A percentile compares a stretch with the other conserved stretches of the same genome.
These are phyloP conservation scores for Psococerastis gibbosa DNA, from an alignment of 2,888 invertebrate genomes.

Conservation along the genomic window DNA sequence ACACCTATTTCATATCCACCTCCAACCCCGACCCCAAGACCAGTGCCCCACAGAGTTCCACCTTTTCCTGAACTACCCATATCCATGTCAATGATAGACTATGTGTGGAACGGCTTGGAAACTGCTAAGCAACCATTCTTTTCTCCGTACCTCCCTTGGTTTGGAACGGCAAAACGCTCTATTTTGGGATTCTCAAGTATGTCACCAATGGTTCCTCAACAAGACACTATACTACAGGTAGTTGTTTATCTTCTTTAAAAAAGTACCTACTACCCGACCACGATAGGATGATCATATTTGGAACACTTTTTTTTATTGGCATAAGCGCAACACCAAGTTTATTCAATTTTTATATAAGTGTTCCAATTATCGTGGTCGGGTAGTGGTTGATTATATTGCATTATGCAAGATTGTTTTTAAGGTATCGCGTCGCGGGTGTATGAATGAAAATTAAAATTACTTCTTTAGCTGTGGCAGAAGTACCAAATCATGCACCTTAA, in stretches of 20 bases:
- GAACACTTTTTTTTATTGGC: background rate
- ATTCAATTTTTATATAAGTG: too few species aligned
- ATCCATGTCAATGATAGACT: slow-evolving; percentile 57
- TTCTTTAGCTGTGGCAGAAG: too few species aligned
- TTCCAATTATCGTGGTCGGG: too few species aligned
- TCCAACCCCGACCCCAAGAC: slow-evolving; percentile 22
- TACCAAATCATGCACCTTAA: too few species aligned
- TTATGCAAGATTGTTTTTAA: too few species aligned
- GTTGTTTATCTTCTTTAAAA: too few species aligned
- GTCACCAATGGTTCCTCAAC: background rate
- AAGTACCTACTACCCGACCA: background rate
- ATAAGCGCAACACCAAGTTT: too few species aligned
- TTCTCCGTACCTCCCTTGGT: slow-evolving; percentile 2
- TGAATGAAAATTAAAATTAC: too few species aligned
- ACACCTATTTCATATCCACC: slow-evolving; percentile 15
- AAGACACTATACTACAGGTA: slow-evolving; percentile 7
- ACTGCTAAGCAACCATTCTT: slow-evolving; percentile 20
- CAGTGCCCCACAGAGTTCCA: slow-evolving; percentile 30
- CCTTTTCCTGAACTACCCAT: slow-evolving; percentile 33
- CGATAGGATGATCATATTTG: background rate
- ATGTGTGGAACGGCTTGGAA: slow-evolving; percentile 38
- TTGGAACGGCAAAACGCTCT: slow-evolving; percentile 1
- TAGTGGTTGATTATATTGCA: too few species aligned
- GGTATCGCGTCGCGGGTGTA: too few species aligned
- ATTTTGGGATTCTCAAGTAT: slow-evolving; percentile 4